Evolutionary conservation across 1,140 invertebrate species (phyloP), one percentile per base, ranked within the genome.

Genomic region (Psix sp.): DNA sequence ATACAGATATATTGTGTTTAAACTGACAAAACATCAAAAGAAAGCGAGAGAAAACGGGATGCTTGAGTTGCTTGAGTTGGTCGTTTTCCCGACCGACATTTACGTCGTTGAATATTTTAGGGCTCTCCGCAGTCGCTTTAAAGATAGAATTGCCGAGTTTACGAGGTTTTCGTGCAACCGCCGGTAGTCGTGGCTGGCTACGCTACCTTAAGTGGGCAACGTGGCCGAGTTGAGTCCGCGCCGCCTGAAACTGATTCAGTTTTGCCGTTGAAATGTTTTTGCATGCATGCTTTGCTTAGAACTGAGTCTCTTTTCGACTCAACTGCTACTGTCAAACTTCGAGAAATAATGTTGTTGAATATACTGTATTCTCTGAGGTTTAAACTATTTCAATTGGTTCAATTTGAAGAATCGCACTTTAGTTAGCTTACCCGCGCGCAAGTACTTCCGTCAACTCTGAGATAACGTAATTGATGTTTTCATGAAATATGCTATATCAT

Each of bases 21-120:
- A 33, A 46, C 54, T 17, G 33, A 21, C 24, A 40, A 56, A 33
- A 66, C 24, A 46, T 65, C 48, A 66, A 67, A 67, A 36, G 45
- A 65, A 57, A 49, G 26, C 20, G 49, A 6, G 17, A n/a, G 38
- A 42, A 46, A 39, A 29, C 31, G 26, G 7, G 45, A 26, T 42
- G 13, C 42, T 56, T 35, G 57, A 56, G 9, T 48, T 10, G 24
- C 33, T 71, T 15, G 35, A 68, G 54, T 60, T 42, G 31, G 46
- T 46, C 54, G 14, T 60, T 48, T 52, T 54, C 18, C 18, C 52
- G 39, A 59, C 48, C 56, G 56, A 70, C 66, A 62, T 70, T 70
- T 70, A 54, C 49, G 42, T 35, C 42, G 56, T 56, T 70, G 56
- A 70, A 70, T 70, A 51, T 70, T 62, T 70, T 54, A 70, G 13